Evolutionary conservation across 2,888 invertebrate species (phyloP), one percentile per base, ranked within the genome.

Genomic region (Dolichopus griseipennis): DNA sequence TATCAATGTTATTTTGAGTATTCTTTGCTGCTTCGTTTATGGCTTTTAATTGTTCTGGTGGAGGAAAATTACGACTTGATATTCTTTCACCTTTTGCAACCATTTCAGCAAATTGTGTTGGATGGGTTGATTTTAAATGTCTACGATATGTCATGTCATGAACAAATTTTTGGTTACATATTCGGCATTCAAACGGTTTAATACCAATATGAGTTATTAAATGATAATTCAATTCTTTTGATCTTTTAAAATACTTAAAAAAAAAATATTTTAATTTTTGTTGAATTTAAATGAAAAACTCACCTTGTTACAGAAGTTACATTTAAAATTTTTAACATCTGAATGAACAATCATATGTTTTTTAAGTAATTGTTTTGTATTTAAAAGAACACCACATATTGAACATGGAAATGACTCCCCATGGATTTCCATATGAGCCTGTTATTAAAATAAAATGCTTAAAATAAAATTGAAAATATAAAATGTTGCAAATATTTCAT

Each of bases 351-450:
- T 71, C 70, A 83, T 78, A 71, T 83, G 83, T 78, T 82, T 83
- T 65, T 81, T 77, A 3, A 83, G 76, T 0, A 83, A 83, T n/a
- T 83, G 76, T 6, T 81, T 77, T 2, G 83, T 83, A 66, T 82
- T 83, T 4, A 83, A 74, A 68, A 79, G 74, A 7, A 78, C 43
- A 1, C 81, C 81, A 70, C 83, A 83, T 41, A 80, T 76, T 1
- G 78, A 76, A 71, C 83, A 83, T 62, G 78, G 76, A 68, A 83
- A 83, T 15, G 79, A 79, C 63, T 78, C 77, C 2, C 76, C 78
- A 72, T 83, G 83, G 7, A 77, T 83, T 69, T 83, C 83, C 34
- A 80, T 77, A 70, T 83, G 83, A 8, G 81, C 79, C 76, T 79
- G 66, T 5, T 37, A 37, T 1, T 0, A 70, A 70, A 15, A 61